A percentile compares a stretch with the other conserved stretches of the same genome.
Evolutionary conservation across 2,888 invertebrate genomes (phyloP).

Genomic region (Philereme vetulata): DNA sequence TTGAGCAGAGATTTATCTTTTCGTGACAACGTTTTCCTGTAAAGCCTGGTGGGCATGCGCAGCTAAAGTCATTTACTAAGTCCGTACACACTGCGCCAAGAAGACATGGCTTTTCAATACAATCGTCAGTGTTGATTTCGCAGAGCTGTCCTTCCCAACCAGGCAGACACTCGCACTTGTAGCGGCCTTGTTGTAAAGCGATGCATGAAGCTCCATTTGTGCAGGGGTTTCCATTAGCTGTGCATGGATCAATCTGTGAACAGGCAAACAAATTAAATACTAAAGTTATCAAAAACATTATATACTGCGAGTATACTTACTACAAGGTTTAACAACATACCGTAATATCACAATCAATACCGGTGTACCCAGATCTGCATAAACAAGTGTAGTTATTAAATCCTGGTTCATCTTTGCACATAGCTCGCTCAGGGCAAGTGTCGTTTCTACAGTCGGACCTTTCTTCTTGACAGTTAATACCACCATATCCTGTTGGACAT

Average conservation of each 20-base stretch:
- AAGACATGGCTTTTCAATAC: constrained; percentile 95
- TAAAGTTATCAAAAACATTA: background rate
- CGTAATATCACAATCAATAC: constrained; percentile 94
- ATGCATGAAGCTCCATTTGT: constrained; percentile 95
- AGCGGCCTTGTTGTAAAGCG: constrained; percentile 95
- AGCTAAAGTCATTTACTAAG: constrained; percentile 96
- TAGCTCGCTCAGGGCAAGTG: constrained; percentile 97
- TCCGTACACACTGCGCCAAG: constrained; percentile 97
- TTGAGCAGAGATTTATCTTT: constrained; percentile 96
- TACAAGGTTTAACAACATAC: constrained; percentile 69
- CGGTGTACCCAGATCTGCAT: constrained; percentile 97
- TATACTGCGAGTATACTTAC: background rate
- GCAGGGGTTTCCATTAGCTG: constrained; percentile 95
- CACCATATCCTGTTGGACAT: constrained; percentile 93
- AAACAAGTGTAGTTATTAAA: constrained; percentile 95
- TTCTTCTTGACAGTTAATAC: constrained; percentile 98
- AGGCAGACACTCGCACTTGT: constrained; percentile 96
- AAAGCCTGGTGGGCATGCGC: constrained; percentile 96
- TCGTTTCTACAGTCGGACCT: constrained; percentile 93
- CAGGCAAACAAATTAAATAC: constrained; percentile 12
- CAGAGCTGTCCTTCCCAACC: constrained; percentile 99
- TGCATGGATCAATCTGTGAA: constrained; percentile 93
- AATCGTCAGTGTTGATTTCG: constrained; percentile 96
- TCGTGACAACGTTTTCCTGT: constrained; percentile 97
- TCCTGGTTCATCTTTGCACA: constrained; percentile 98